Evolutionary conservation across 2,113 vertebrate species (phyloP), one percentile per base, ranked within the genome.

Genomic region (Dasyurus viverrinus): DNA sequence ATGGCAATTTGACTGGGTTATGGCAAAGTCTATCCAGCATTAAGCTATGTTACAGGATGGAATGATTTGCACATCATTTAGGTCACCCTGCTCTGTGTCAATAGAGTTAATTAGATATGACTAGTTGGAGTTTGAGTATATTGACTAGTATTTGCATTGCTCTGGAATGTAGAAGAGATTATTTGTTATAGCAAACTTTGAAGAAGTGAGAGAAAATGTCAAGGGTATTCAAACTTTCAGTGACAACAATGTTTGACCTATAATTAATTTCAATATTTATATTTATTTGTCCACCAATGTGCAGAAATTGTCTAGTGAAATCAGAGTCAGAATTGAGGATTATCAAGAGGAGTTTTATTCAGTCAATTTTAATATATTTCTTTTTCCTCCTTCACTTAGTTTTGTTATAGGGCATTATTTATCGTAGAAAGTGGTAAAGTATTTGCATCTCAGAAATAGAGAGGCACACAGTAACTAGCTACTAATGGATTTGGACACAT

Each of bases 61-160:
- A 57, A 90, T 54, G 91, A 95, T 93, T 93, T 68, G 60, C 92
- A 8, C 54, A 92, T 89, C 60, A 94, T 95, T 97, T 94, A 96
- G 96, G 92, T 96, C 93, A 97, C 42, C 55, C 10, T 36, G 89
- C 55, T 93, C 93, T 93, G 95, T 90, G 89, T 46, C 96, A 95
- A 96, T 92, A 96, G 93, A 94, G n/a, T 54, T 97, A 97, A 97
- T 97, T 97, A 96, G 96, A 60, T 96, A 84, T 97, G 95, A 97
- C 92, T 97, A 93, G 89, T 90, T 97, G 93, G 89, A 53, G 94
- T 95, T 96, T 97, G 89, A 94, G 92, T 53, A 23, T 42, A 76
- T 93, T 97, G 92, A 95, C 10, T 92, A 93, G 26, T 90, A 96
- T 96, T 97, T 97, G 25, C 53, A 76, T 93, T 96, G 93, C 19